Evolutionary conservation across 2,888 invertebrate species (phyloP), one percentile per base, ranked within the genome.

Genomic region (Trissolcus brochymenae): DNA sequence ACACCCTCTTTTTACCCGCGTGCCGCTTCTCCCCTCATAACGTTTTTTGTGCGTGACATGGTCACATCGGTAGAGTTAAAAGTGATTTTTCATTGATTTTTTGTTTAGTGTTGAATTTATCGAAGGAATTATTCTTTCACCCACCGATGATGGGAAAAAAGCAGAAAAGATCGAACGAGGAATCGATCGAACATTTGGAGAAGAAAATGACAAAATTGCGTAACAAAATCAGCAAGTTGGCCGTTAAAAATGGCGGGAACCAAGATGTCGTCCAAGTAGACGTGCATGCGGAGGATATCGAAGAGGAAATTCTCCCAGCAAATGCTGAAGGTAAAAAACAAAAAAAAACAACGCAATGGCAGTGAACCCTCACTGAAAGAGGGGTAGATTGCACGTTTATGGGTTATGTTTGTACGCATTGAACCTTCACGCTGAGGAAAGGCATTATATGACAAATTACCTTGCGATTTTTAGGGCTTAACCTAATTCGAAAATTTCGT

Each of bases 11-110:
- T 9, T 2, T 41, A 9, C 2, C n/a, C 41, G 41, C n/a, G 41
- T n/a, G n/a, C n/a, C n/a, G n/a, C n/a, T n/a, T 21, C 41, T 9
- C 4, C 4, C 41, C n/a, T 41, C 41, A n/a, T 13, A 41, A 41
- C n/a, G 41, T 41, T 9, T 41, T n/a, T 41, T 41, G 41, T 41
- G 41, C 41, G 41, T 41, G 41, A 41, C n/a, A 41, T 41, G 41
- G n/a, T 41, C 41, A n/a, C 41, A 41, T 13, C 41, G n/a, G n/a
- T 4, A n/a, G n/a, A 41, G n/a, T 41, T 41, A n/a, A 41, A 41
- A 41, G n/a, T 3, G 41, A 3, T 13, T 41, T 41, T 13, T n/a
- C n/a, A n/a, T n/a, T n/a, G n/a, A n/a, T n/a, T n/a, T n/a, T n/a
- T n/a, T n/a, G n/a, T n/a, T n/a, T n/a, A n/a, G n/a, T n/a, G n/a